These are phyloP conservation scores for Trichonephila inaurata DNA, from an alignment of 1,140 invertebrate species.

Conservation along the genomic window DNA sequence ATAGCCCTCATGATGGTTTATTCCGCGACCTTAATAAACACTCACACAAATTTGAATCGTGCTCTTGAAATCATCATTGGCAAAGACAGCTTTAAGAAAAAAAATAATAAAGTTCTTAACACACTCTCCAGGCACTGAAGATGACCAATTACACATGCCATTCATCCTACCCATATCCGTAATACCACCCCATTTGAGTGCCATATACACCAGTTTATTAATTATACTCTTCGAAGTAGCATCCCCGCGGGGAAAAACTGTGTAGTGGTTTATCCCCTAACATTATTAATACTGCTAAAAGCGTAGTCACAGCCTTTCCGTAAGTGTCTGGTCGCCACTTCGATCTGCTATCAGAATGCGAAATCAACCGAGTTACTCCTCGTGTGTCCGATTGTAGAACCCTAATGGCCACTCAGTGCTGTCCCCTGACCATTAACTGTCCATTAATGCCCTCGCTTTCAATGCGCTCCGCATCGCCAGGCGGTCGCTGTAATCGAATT, in stretches of 20 bases:
- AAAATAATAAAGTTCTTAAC: no score
- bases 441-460: constrained; percentile 27
- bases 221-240: background rate
- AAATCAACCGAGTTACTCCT: constrained; percentile 25
- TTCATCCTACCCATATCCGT: background rate
- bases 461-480: constrained; percentile 3
- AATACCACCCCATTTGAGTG: background rate
- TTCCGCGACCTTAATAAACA: no score
- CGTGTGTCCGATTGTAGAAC: background rate
- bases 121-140: no score
- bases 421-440: constrained; percentile 53
- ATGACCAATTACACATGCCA: no score
- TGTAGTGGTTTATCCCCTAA: background rate
- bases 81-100: no score
- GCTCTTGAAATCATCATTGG: no score
- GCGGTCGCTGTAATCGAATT: constrained; percentile 39
- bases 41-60: no score
- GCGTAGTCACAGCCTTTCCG: background rate
- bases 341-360: constrained; percentile 32
- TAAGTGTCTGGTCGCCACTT: background rate
- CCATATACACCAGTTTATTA: background rate
- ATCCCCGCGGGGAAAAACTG: background rate
- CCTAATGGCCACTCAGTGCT: constrained; percentile 53
- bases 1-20: no score
- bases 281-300: background rate